Conservation (phyloP, 2,113 vertebrate species). For the Notarius lentiginosus region DNA sequence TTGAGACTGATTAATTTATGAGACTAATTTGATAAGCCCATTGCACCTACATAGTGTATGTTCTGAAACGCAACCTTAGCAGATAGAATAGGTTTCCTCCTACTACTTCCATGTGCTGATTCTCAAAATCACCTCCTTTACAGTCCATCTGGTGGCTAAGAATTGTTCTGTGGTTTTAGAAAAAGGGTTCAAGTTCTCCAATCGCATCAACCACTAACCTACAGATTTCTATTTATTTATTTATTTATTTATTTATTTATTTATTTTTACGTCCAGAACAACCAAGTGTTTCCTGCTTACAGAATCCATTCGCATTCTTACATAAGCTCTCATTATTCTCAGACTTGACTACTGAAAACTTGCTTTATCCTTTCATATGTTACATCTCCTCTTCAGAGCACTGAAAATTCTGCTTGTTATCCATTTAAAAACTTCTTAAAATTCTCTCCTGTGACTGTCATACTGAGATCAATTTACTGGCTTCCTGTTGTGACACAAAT, state of each 20-base stretch:
- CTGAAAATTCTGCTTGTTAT: neutral
- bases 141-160: neutral
- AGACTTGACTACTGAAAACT: neutral
- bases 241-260: no score
- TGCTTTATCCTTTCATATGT: neutral
- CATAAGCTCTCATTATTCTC: neutral
- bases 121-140: neutral
- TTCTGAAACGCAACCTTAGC: neutral
- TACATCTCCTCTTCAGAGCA: neutral
- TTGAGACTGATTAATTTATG: no score
- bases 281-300: neutral
- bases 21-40: no score
- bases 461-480: neutral
- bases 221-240: neutral
- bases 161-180: neutral
- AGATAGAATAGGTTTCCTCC: neutral
- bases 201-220: neutral
- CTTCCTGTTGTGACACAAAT: conserved; percentile 8
- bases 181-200: neutral
- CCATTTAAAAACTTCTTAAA: neutral
- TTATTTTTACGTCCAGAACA: neutral
- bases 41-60: no score
- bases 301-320: neutral
- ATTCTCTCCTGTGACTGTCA: neutral
- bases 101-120: neutral